Evolutionary conservation across 23 tunicate genomes (phyloP), one percentile per base, ranked within the genome.

Genomic region (Trididemnum nubilum): DNA sequence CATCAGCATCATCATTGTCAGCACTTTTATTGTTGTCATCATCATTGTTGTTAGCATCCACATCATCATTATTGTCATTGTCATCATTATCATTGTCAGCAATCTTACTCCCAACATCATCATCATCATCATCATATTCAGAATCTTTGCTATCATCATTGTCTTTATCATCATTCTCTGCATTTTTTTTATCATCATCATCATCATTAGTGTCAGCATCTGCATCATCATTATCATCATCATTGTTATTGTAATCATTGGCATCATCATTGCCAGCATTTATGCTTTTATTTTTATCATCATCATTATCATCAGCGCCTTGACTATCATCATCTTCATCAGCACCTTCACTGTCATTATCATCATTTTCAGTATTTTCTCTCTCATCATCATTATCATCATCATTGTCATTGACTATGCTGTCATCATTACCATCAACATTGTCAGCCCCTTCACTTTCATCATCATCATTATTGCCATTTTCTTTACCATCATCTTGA

Each of bases 401-500:
- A 64, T 64, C 78, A 35, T 65, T 44, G 65, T 18, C 29, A 28
- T 65, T 15, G 4, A 52, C 34, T 35, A 29, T 31, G 36, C 36
- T 34, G 1, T 58, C 73, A 65, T 66, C 78, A 18, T 81, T 31
- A 81, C 35, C 57, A 34, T 35, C 32, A 33, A 65, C 52, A 25
- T 30, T 12, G 37, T 37, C 33, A 66, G 35, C 33, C 2, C 44
- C 34, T 3, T 66, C 76, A 65, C 9, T 71, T 18, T 64, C 79
- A 32, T 37, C 79, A 81, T 72, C 35, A 51, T 72, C 80, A 2
- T 82, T 36, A 49, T 71, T 28, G 18, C 40, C 35, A 33, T 74
- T 3, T 52, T 54, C 72, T 15, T 74, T 33, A 34, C 74, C 73
- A 22, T 34, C 18, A 50, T 74, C 81, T 39, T 32, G 54, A 12